Conservation (phyloP, 2,113 vertebrate species). For the Macquaria australasica region DNA sequence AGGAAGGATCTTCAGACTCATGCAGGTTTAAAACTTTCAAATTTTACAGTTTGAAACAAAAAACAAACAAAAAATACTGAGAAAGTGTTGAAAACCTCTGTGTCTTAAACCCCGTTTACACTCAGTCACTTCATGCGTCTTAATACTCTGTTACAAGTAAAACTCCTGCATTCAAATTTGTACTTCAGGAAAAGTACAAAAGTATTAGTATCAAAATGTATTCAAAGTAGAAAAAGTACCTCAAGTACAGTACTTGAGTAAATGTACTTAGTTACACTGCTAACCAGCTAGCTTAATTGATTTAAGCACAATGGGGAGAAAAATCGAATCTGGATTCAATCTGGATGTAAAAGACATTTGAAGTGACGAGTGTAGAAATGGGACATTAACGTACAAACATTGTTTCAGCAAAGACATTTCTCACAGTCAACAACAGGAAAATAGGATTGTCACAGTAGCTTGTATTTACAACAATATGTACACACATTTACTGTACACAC, state of each 20-base stretch:
- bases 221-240: no score
- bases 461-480: conserved; percentile 59
- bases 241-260: no score
- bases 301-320: no score
- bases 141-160: no score
- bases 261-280: no score
- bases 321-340: not conserved
- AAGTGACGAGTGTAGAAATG: not conserved
- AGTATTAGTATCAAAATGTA: no score
- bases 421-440: conserved; percentile 32
- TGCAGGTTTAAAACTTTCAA: not conserved
- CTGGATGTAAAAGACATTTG: not conserved
- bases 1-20: not conserved
- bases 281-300: no score
- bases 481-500: not conserved
- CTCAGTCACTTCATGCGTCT: not conserved
- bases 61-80: not conserved
- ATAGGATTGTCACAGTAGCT: conserved; percentile 72
- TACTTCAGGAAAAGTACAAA: no score
- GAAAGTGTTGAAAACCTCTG: not conserved
- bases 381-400: not conserved
- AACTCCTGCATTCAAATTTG: no score
- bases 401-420: conserved; percentile 4
- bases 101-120: not conserved
- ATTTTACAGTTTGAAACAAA: conserved; percentile 3